A percentile compares a stretch with the other conserved stretches of the same genome.
Conservation (phyloP, 2,888 invertebrate genomes). For the Meganola albula region DNA sequence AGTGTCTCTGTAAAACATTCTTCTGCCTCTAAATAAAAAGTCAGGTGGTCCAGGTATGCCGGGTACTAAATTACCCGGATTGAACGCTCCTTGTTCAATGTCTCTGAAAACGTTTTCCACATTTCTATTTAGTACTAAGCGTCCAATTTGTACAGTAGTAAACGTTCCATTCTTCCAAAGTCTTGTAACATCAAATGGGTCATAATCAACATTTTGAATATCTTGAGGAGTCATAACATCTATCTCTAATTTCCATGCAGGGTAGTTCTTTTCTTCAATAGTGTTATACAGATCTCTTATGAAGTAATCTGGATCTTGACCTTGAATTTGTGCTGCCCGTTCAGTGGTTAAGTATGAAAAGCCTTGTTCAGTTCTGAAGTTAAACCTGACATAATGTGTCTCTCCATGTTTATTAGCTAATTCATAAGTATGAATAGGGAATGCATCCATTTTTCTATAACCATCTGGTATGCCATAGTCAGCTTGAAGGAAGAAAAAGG, state of each 20-base stretch:
- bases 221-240: conserved; percentile 56
- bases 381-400: conserved; percentile 88
- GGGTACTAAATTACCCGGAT: conserved; percentile 38
- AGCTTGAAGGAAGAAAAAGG: conserved; percentile 84
- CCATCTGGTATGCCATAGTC: conserved; percentile 94
- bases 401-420: conserved; percentile 84
- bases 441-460: conserved; percentile 91
- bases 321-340: conserved; percentile 76
- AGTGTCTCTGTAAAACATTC: conserved; percentile 73
- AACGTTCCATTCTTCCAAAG: conserved; percentile 57
- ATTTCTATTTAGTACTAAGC: conserved; percentile 62
- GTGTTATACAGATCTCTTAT: conserved; percentile 89
- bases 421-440: conserved; percentile 92
- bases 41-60: conserved; percentile 73
- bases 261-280: conserved; percentile 80
- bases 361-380: conserved; percentile 90
- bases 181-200: conserved; percentile 65
- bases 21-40: conserved; percentile 67
- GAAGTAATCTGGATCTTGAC: conserved; percentile 87
- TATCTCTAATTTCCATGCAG: conserved; percentile 58
- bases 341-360: conserved; percentile 83
- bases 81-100: conserved; percentile 71
- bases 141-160: conserved; percentile 65
- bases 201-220: conserved; percentile 43
- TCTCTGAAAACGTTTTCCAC: conserved; percentile 67